Conservation (phyloP, 2,113 vertebrate genomes). For the Cephalopterus ornatus region DNA sequence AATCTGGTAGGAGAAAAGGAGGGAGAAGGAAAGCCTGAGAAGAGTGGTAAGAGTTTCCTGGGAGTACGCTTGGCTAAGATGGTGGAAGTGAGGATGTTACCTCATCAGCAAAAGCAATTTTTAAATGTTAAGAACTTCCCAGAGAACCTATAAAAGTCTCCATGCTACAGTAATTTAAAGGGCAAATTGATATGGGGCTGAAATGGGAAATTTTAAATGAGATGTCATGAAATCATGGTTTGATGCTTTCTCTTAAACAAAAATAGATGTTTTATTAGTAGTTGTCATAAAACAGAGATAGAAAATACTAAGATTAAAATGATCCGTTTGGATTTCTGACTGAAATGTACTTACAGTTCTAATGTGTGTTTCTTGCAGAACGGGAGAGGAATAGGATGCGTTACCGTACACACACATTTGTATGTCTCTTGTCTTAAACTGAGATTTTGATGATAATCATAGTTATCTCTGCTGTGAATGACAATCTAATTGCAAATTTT, state of each 20-base stretch:
- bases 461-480: not conserved
- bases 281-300: not conserved
- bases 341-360: not conserved
- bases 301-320: not conserved
- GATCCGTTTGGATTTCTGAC: not conserved
- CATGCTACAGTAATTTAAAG: not conserved
- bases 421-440: not conserved
- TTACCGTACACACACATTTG: rapidly evolving
- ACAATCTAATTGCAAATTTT: constrained; percentile 18
- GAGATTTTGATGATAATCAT: not conserved
- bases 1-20: not conserved
- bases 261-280: not conserved
- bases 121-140: not conserved
- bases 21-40: not conserved
- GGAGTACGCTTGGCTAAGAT: rapidly evolving
- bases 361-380: not conserved
- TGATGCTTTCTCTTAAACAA: not conserved
- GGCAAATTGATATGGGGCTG: not conserved
- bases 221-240: not conserved
- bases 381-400: not conserved
- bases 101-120: not conserved
- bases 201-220: not conserved
- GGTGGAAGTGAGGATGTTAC: not conserved
- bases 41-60: not conserved
- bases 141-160: not conserved